Conservation (phyloP, 1,140 invertebrate species). For the Anadara kagoshimensis region DNA sequence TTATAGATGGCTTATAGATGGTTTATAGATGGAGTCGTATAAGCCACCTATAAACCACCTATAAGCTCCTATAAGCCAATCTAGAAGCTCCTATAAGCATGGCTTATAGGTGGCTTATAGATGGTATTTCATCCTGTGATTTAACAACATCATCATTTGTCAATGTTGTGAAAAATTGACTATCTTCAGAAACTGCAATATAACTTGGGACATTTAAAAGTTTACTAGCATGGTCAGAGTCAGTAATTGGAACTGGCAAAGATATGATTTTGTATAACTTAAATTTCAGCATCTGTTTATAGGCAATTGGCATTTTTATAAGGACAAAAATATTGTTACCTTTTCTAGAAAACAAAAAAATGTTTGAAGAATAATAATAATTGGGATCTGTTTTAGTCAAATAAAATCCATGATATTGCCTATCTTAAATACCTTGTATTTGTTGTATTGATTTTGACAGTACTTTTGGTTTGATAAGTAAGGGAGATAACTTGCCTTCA, state of each 20-base stretch:
- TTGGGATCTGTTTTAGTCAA: background rate
- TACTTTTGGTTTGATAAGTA: background rate
- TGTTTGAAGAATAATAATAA: slow-evolving; percentile 8
- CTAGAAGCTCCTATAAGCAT: too few species aligned
- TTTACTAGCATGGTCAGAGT: slow-evolving; percentile 19
- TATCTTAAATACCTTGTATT: background rate
- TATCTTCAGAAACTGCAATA: slow-evolving; percentile 16
- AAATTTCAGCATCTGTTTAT: background rate
- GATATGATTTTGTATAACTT: slow-evolving; percentile 15
- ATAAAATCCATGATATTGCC: background rate
- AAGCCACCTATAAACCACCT: too few species aligned
- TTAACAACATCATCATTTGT: background rate
- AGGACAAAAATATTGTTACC: slow-evolving; percentile 6
- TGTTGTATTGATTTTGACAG: background rate
- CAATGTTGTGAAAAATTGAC: slow-evolving; percentile 5
- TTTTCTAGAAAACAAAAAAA: slow-evolving; percentile 18
- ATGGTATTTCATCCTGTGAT: too few species aligned
- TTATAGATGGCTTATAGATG: too few species aligned
- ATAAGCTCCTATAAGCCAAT: too few species aligned
- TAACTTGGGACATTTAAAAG: slow-evolving; percentile 11
- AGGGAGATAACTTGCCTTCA: background rate
- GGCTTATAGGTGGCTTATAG: too few species aligned
- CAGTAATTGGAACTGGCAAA: slow-evolving; percentile 15
- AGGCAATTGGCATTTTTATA: slow-evolving; percentile 11
- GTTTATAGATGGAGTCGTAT: too few species aligned